phyloP scores from a whole-genome alignment of 2,797 vertebrate genomes.

The Cottoperca gobio region DNA sequence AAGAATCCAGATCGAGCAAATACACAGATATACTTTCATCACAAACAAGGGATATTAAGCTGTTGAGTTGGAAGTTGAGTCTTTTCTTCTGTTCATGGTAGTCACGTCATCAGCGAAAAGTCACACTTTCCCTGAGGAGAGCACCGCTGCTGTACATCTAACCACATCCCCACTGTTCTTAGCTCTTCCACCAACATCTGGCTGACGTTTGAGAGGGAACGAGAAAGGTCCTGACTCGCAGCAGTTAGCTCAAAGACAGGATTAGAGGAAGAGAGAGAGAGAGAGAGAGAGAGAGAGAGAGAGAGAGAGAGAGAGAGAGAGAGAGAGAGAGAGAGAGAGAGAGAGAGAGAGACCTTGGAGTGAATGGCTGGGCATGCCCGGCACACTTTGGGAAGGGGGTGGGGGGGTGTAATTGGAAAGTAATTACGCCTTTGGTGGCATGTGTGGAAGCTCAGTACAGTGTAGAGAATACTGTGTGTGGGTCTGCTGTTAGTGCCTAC shows the following conservation, averaged over 20 bases:
- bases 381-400: slow-evolving; percentile 34
- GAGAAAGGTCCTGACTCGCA: slow-evolving; percentile 15
- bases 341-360: slow-evolving; percentile 15
- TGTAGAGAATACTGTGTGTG: slow-evolving; percentile 20
- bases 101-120: slow-evolving; percentile 38
- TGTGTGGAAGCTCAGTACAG: slow-evolving; percentile 34
- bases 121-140: slow-evolving; percentile 36
- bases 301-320: slow-evolving; percentile 9
- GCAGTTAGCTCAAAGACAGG: slow-evolving; percentile 41
- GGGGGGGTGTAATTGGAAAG: slow-evolving; percentile 42
- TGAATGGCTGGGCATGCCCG: slow-evolving; percentile 25
- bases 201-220: slow-evolving; percentile 19
- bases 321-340: slow-evolving; percentile 10
- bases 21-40: not conserved
- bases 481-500: not conserved
- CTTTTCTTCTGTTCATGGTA: slow-evolving; percentile 16
- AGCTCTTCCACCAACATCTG: slow-evolving; percentile 29
- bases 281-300: slow-evolving; percentile 17
- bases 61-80: slow-evolving; percentile 4
- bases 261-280: slow-evolving; percentile 11
- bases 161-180: slow-evolving; percentile 12
- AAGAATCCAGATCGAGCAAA: not conserved
- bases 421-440: slow-evolving; percentile 38
- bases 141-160: not conserved
- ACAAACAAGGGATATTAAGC: slow-evolving; percentile 1